Base-by-base conservation (phyloP, 1,140 invertebrate genomes). In the Eufriesea mexicana region DNA sequence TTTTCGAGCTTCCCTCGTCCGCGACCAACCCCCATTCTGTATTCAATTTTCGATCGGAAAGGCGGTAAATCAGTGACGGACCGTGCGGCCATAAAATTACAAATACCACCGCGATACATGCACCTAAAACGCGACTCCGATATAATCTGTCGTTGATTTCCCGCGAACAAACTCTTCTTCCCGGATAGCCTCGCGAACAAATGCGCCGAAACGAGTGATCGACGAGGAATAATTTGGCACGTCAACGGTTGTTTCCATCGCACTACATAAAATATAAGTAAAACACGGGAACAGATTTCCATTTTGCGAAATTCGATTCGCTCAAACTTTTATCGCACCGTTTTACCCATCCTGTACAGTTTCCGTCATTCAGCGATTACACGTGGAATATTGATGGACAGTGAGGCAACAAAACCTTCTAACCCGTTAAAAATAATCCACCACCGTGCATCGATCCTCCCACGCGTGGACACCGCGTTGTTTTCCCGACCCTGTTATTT, bases 1-100 rank as follows among this genome's bases (percentile, higher is more conserved):
- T 79, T 61, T 70, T 16, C 42, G 25, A 47, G 76, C 18, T 51
- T 71, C 54, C 49, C 54, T 54, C 6, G 16, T 16, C 7, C 23
- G 5, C 5, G 9, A 20, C 23, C 42, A 25, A 14, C n/a, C 35
- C 5, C 20, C 12, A 20, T 76, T 81, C 51, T 42, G 18, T 59
- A 76, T 76, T 55, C 72, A 51, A 82, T 61, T 82, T 25, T 82
- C 72, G 42, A 74, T 74, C 23, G 79, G 28, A 55, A 57, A 67
- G n/a, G 20, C 79, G 42, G 28, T 75, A 67, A 82, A 76, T 76
- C 73, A 16, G 49, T 61, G 71, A 45, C 14, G n/a, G 57, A n/a
- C 8, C 62, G n/a, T 10, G 2, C n/a, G 12, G 64, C 49, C 79
- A 51, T 68, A 49, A 82, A 76, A 68, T 82, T 82, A 82, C 51